Base-by-base conservation (phyloP, 1,140 invertebrate species). In the Sitodiplosis mosellana region DNA sequence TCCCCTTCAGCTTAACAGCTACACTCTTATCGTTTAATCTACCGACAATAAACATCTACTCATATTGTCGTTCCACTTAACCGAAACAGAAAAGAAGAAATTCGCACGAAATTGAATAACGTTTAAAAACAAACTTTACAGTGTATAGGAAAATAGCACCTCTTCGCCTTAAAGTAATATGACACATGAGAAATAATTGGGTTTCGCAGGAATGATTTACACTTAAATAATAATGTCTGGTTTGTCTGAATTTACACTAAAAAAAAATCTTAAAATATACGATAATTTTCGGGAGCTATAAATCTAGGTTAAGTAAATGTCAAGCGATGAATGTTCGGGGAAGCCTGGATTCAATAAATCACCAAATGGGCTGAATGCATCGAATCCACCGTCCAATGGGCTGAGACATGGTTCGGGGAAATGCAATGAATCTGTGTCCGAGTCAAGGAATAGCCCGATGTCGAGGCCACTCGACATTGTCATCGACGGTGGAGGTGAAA, bases 261-360 rank as follows among this genome's bases (percentile, higher is more conserved):
- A 38, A 12, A 5, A 38, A 38, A 38, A 38, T 3, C 41, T 20
- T 43, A 18, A 18, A n/a, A 18, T 12, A n/a, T n/a, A n/a, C n/a
- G n/a, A n/a, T n/a, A 27, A 27, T 5, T 27, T 5, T 27, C 27
- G 27, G 4, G 27, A 5, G 4, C 3, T 27, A 38, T 38, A 12
- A 38, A n/a, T 38, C 63, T 57, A 63, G 54, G 61, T 56, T 18
- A 62, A 51, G 57, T 63, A 64, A 42, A 64, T 49, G 27, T 64
- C 55, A 5, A 56, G 36, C 3, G 52, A 37, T n/a, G 33, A 40
- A 0, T 53, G 51, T 37, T 53, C 59, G 15, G 52, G 45, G 17
- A 63, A 57, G 18, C 61, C 61, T 27, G 47, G 46, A 22, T 57
- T 57, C 20, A 64, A 48, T 46, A 63, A 42, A 49, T 63, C 59